phyloP scores from a whole-genome alignment of 2,888 invertebrate species.

The Agrotis segetum region DNA sequence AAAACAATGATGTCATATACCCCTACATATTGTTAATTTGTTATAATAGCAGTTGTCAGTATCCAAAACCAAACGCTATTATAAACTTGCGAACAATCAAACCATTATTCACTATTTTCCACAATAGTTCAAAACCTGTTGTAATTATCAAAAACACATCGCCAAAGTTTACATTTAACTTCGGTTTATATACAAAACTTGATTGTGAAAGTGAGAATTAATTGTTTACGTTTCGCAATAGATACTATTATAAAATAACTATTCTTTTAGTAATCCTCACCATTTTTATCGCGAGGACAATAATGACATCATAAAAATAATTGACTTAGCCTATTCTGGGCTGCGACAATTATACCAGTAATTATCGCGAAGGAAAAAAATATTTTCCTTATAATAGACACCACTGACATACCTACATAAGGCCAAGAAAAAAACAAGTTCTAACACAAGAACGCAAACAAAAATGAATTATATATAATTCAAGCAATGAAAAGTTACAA shows the following conservation, averaged over 20 bases:
- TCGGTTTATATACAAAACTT: constrained; percentile 47
- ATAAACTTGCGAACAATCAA: constrained; percentile 2
- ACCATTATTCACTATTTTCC: constrained; percentile 19
- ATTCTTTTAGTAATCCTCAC: constrained; percentile 37
- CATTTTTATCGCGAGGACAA: constrained; percentile 58
- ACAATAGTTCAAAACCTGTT: constrained; percentile 24
- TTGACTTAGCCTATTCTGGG: constrained; percentile 55
- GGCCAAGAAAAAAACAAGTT: constrained; percentile 40
- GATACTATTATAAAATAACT: constrained; percentile 46
- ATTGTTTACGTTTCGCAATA: constrained; percentile 55
- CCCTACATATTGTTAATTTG: neutral
- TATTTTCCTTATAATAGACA: constrained; percentile 55
- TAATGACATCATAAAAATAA: constrained; percentile 67
- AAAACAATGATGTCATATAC: neutral
- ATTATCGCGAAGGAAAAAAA: constrained; percentile 64
- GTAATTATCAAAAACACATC: constrained; percentile 51
- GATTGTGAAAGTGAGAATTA: constrained; percentile 52
- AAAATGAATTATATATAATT: constrained; percentile 39
- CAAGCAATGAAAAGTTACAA: constrained; percentile 30
- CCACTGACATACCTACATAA: constrained; percentile 8
- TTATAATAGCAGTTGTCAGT: too few species aligned
- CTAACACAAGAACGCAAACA: constrained; percentile 36
- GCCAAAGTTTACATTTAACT: constrained; percentile 33
- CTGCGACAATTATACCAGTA: constrained; percentile 60
- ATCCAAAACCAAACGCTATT: neutral